These are phyloP conservation scores for Hypotaenidia okinawae DNA, from an alignment of 2,797 vertebrate genomes.

Conservation along the genomic window DNA sequence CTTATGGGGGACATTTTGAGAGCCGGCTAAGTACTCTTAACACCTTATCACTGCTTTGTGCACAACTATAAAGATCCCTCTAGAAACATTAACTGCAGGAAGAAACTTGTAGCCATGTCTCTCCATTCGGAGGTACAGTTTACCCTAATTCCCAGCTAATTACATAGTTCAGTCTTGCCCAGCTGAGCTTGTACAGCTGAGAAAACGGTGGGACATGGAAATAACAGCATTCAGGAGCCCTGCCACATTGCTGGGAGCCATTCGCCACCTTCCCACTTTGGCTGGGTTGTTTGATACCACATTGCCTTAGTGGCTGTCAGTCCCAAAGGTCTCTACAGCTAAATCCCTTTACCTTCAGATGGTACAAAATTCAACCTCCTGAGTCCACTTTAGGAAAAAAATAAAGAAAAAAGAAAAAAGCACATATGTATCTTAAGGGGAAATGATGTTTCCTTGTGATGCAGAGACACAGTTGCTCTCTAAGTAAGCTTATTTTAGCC, in stretches of 20 bases:
- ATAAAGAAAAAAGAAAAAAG: not conserved
- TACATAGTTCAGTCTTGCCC: not conserved
- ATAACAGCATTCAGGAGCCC: not conserved
- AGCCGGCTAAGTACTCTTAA: not conserved
- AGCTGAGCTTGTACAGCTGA: not conserved
- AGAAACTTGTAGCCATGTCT: not conserved
- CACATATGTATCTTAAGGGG: not conserved
- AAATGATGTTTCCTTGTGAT: constrained; percentile 6
- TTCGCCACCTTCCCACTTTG: not conserved
- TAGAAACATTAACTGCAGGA: not conserved
- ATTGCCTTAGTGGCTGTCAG: not conserved
- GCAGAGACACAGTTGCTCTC: not conserved
- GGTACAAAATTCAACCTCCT: not conserved
- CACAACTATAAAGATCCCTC: not conserved
- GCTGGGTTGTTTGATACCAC: not conserved
- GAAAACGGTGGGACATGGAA: not conserved
- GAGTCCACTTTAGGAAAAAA: not conserved
- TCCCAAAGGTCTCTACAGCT: not conserved
- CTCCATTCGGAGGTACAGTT: not conserved
- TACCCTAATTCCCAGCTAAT: constrained; percentile 15
- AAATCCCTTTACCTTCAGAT: not conserved
- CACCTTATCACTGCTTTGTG: not conserved
- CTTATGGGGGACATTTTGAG: not conserved
- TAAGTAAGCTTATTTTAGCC: constrained; percentile 23
- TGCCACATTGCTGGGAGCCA: not conserved